Conservation (phyloP, 2,888 invertebrate species). For the Ashinkailepas kermadecensis region DNA sequence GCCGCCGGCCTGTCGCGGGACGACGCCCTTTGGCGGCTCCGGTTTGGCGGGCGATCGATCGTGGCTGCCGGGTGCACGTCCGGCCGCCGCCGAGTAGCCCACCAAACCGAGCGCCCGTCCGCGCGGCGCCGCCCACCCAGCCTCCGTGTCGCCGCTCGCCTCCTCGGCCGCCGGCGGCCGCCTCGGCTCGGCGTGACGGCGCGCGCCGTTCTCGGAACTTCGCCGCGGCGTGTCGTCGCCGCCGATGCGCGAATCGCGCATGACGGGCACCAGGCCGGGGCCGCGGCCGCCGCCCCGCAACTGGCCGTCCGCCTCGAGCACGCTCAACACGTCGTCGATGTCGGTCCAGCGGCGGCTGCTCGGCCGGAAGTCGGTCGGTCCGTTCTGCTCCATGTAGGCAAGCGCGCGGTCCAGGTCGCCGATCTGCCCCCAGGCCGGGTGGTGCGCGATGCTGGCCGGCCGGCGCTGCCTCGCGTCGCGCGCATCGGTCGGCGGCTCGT, state of each 20-base stretch:
- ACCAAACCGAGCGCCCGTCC: conserved; percentile 4
- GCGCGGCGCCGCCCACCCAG: not conserved
- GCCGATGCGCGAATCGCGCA: not conserved
- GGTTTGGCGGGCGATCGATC: conserved; percentile 7
- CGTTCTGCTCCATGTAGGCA: conserved; percentile 6
- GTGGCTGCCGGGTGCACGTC: not conserved
- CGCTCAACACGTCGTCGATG: conserved; percentile 8
- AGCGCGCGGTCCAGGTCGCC: conserved; percentile 14
- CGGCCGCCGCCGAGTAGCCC: not conserved
- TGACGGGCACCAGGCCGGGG: not conserved
- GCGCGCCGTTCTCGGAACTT: not conserved
- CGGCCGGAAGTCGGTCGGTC: conserved; percentile 2
- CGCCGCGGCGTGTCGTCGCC: not conserved
- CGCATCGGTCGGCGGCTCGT: not conserved
- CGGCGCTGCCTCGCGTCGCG: not conserved
- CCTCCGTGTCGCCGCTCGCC: not conserved
- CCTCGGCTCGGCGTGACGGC: not conserved
- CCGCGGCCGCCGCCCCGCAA: not conserved
- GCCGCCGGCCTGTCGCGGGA: not conserved
- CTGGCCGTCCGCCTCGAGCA: conserved; percentile 4
- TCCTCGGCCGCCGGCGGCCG: not conserved
- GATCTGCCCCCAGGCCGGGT: conserved; percentile 19
- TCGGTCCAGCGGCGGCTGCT: conserved; percentile 5
- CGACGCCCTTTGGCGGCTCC: not conserved
- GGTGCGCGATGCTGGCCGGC: conserved; percentile 4